phyloP scores from a whole-genome alignment of 2,113 vertebrate genomes.

The Trochalopteron elliotii region DNA sequence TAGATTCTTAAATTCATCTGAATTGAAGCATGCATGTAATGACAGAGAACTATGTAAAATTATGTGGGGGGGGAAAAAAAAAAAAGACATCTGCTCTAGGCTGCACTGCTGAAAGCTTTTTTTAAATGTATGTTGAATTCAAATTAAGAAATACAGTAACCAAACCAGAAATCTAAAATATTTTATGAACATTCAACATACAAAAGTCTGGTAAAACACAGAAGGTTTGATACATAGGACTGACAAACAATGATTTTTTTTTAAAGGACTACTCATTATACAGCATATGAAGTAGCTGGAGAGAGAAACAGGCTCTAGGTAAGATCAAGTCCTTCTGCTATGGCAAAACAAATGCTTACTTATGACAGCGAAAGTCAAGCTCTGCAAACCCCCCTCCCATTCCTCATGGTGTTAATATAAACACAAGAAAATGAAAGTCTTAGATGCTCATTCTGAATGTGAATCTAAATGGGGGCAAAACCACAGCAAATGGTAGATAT shows the following conservation, averaged over 20 bases:
- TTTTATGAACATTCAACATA: background rate
- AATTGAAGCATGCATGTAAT: background rate
- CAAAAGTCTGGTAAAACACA: background rate
- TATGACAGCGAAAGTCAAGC: background rate
- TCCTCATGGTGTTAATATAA: background rate
- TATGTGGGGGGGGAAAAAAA: background rate
- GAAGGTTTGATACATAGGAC: background rate
- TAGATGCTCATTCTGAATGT: background rate
- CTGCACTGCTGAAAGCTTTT: background rate
- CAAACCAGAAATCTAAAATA: background rate
- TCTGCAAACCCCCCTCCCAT: background rate
- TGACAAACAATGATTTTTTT: background rate
- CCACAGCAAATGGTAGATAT: background rate
- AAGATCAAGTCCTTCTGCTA: background rate
- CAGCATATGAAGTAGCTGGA: background rate
- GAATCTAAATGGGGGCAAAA: background rate
- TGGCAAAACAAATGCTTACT: background rate
- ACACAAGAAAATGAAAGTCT: background rate
- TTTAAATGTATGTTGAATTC: background rate
- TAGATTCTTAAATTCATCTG: background rate
- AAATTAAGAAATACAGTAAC: background rate
- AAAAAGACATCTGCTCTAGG: background rate
- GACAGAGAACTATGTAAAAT: background rate
- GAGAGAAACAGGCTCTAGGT: background rate
- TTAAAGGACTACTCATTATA: background rate